Evolutionary conservation across 2,888 invertebrate species (phyloP).

Genomic region (Lepidocyrtoides sp.): DNA sequence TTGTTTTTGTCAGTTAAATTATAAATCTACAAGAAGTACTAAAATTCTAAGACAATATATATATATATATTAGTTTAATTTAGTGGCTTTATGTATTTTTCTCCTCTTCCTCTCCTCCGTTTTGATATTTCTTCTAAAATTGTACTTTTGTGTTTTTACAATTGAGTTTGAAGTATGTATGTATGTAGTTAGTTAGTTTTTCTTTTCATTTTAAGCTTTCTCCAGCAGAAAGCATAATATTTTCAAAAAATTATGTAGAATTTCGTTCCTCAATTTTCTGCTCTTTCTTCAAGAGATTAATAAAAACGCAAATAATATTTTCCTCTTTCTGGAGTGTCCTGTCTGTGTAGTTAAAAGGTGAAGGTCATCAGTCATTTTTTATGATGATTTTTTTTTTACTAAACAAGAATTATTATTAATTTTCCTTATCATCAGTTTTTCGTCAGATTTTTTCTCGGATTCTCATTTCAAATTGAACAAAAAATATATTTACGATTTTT

Average conservation of each 20-base stretch:
- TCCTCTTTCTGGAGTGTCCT: neutral
- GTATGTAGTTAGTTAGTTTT: neutral
- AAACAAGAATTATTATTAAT: too few relatives aligned
- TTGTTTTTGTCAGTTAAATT: neutral
- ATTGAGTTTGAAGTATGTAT: too few relatives aligned
- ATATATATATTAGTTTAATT: neutral
- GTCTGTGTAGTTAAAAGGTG: neutral
- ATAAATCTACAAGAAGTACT: neutral
- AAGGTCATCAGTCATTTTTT: too few relatives aligned
- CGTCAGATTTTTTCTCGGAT: too few relatives aligned
- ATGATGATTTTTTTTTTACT: too few relatives aligned
- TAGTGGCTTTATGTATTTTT: neutral
- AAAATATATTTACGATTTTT: too few relatives aligned
- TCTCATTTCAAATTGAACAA: too few relatives aligned
- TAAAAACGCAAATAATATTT: neutral
- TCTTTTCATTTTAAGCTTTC: neutral
- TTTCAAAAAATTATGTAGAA: neutral
- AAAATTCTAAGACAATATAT: neutral
- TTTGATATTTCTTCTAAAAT: slow-evolving; percentile 12
- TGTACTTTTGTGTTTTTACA: slow-evolving; percentile 7
- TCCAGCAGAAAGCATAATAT: too few relatives aligned
- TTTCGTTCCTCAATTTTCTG: neutral
- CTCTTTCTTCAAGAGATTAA: neutral
- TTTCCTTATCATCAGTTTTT: too few relatives aligned
- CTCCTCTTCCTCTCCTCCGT: neutral